Base-by-base conservation (phyloP, 2,888 invertebrate species). In the Phaedon cochleariae region DNA sequence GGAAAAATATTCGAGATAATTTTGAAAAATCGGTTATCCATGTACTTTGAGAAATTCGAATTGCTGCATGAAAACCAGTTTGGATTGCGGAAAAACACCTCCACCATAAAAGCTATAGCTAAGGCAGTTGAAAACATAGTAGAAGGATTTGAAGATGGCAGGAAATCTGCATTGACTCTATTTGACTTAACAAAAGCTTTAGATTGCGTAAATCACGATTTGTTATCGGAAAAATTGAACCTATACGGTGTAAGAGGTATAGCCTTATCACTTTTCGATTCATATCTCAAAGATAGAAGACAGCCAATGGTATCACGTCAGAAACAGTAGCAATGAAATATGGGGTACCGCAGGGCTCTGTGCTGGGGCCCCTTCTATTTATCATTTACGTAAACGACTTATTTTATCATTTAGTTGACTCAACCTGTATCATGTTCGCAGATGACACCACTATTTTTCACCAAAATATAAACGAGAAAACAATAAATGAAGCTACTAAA, bases 31-130 rank as follows among this genome's bases (percentile, higher is more conserved):
- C 26, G 26, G 41, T 41, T 41, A 41, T 41, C 17, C 17, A 41
- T 41, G 41, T 41, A 41, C 41, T 41, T 12, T 41, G 41, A 41
- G 41, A 41, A 41, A 41, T 41, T 41, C 41, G 9, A 41, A 41
- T 41, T 41, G 17, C 41, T 41, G n/a, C 41, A 41, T 41, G 41
- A 41, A 20, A 46, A 46, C 12, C 21, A 52, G 12, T 52, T 20
- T 22, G 52, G 52, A 22, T 52, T 52, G 2, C 22, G 52, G 29
- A 22, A 29, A 52, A 29, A 52, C 26, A 22, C 12, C n/a, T 52
- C 52, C 21, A 52, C 52, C 22, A 52, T 52, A 52, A 22, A 29
- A 15, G 52, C 52, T 52, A 29, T 52, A 29, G 20, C 52, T 21
- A 52, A 52, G 15, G 52, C 52, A 15, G 52, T 52, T 26, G 22